Percentiles rank a stretch among this genome's conserved stretches.
These are phyloP conservation scores for Proterorhinus semilunaris DNA, from an alignment of 2,113 vertebrate genomes.

Conservation along the genomic window DNA sequence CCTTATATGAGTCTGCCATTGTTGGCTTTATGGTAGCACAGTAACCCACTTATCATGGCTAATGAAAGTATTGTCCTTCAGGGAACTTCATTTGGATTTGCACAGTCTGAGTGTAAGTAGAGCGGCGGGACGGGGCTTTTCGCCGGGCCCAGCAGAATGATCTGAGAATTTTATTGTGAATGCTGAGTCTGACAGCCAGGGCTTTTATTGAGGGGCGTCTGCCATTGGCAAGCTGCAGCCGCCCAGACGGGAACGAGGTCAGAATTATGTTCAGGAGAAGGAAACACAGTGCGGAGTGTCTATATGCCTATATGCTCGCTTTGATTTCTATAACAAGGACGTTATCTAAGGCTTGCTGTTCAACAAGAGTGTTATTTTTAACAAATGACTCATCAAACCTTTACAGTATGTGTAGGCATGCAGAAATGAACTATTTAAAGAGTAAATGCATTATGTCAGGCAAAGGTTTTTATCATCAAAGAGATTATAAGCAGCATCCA, in stretches of 20 bases:
- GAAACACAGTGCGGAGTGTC: slow-evolving; percentile 1
- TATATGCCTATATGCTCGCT: slow-evolving; percentile 1
- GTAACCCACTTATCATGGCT: slow-evolving; percentile 61
- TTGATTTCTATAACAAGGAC: neutral
- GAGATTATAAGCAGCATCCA: too few species aligned
- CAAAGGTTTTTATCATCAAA: too few species aligned
- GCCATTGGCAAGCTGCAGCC: slow-evolving; percentile 25
- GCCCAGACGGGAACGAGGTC: slow-evolving; percentile 18
- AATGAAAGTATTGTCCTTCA: slow-evolving; percentile 56
- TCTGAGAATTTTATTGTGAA: slow-evolving; percentile 48
- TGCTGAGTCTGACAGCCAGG: slow-evolving; percentile 42
- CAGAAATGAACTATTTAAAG: too few species aligned
- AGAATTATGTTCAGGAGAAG: slow-evolving; percentile 2
- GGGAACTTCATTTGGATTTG: slow-evolving; percentile 45
- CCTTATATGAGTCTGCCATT: slow-evolving; percentile 41
- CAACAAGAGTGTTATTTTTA: neutral
- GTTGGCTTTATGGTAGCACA: slow-evolving; percentile 55
- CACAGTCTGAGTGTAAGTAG: slow-evolving; percentile 61
- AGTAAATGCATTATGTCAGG: too few species aligned
- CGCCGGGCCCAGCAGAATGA: slow-evolving; percentile 24
- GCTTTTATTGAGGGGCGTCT: slow-evolving; percentile 34
- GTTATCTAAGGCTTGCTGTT: neutral
- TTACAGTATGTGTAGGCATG: too few species aligned
- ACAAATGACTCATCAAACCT: neutral
- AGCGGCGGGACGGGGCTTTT: slow-evolving; percentile 49